Percentiles rank a stretch among this genome's conserved stretches.
phyloP scores from a whole-genome alignment of 2,888 invertebrate species.

The Limenitis camilla region DNA sequence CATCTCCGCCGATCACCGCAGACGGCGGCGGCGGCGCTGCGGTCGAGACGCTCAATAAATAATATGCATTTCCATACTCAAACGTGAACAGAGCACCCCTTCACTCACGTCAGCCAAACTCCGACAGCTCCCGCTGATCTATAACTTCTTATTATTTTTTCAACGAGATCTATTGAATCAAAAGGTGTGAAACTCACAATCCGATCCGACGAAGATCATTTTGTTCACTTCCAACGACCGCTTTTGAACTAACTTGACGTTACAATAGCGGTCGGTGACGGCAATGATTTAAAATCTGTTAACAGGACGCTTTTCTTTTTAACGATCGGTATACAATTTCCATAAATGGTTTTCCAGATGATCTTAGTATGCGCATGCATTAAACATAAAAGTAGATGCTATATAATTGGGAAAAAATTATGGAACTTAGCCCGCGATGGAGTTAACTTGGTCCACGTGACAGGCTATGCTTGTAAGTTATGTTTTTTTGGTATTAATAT shows the following conservation, averaged over 20 bases:
- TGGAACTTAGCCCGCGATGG: not conserved
- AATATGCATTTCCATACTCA: conserved; percentile 71
- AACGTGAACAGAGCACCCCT: conserved; percentile 43
- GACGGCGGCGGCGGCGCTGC: conserved; percentile 53
- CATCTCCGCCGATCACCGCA: conserved; percentile 66
- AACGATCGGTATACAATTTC: conserved; percentile 74
- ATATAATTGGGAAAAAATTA: not conserved
- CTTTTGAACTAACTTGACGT: conserved; percentile 73
- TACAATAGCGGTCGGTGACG: conserved; percentile 69
- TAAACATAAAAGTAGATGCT: conserved; percentile 44
- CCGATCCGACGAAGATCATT: conserved; percentile 67
- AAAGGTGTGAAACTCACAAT: conserved; percentile 68
- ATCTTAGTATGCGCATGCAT: conserved; percentile 54
- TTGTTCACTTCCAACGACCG: conserved; percentile 70
- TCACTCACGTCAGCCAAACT: conserved; percentile 35
- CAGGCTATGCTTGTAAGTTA: no score
- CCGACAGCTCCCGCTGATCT: conserved; percentile 53
- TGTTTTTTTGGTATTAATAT: not conserved
- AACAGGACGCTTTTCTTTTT: conserved; percentile 74
- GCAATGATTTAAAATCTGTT: conserved; percentile 76
- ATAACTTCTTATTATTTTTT: conserved; percentile 74
- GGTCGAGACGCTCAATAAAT: no score
- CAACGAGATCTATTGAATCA: conserved; percentile 73
- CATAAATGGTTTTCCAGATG: conserved; percentile 70
- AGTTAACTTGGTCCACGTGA: not conserved